Percentiles rank a stretch among this genome's conserved stretches.
phyloP scores from a whole-genome alignment of 2,113 vertebrate genomes.

The Zootoca vivipara region DNA sequence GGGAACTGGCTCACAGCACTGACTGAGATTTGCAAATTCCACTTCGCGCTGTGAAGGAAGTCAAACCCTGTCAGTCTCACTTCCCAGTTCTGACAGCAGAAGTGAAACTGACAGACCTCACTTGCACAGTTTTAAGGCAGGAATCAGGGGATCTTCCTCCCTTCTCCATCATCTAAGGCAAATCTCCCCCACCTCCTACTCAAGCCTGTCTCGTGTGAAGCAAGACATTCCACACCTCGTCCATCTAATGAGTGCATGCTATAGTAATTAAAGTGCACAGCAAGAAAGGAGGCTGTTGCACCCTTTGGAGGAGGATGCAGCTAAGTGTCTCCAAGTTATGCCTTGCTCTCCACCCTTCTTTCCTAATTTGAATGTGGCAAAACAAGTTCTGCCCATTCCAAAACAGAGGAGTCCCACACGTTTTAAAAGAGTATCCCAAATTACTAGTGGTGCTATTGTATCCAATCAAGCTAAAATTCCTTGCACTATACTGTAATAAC shows the following conservation, averaged over 20 bases:
- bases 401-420: not conserved
- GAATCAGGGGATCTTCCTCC: not conserved
- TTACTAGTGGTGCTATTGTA: not conserved
- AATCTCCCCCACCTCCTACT: not conserved
- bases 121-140: not conserved
- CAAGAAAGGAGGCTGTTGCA: not conserved
- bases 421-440: not conserved
- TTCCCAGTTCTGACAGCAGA: slow-evolving; percentile 2
- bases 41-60: not conserved
- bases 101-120: not conserved
- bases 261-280: not conserved
- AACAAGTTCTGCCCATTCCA: not conserved
- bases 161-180: not conserved
- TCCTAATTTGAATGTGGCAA: not conserved
- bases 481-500: not conserved
- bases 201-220: not conserved
- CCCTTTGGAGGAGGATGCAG: not conserved
- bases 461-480: not conserved
- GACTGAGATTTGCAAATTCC: not conserved
- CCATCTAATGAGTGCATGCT: not conserved
- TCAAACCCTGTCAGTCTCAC: not conserved
- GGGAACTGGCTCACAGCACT: not conserved
- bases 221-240: not conserved
- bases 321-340: not conserved
- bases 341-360: not conserved